phyloP scores from a whole-genome alignment of 2,888 invertebrate genomes.

The Drosophila lutescens region DNA sequence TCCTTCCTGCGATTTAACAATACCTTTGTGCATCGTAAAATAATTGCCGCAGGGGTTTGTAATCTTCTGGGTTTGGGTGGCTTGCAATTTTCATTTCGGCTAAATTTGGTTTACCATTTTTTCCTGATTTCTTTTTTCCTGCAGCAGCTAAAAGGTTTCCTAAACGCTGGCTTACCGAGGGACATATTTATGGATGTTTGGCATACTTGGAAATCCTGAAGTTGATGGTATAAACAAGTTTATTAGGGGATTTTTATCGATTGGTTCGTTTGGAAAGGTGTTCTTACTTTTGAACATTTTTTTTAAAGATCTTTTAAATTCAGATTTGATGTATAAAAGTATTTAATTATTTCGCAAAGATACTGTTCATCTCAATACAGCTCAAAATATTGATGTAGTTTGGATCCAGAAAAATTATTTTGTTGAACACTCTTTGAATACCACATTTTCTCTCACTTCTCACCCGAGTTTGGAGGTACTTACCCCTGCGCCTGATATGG shows the following conservation, averaged over 20 bases:
- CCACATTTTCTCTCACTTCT: too few species aligned
- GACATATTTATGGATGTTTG: conserved; percentile 39
- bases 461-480: too few species aligned
- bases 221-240: conserved; percentile 16
- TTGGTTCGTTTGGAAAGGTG: conserved; percentile 13
- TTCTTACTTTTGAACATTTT: not conserved
- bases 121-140: not conserved
- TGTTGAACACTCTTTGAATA: too few species aligned
- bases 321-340: too few species aligned
- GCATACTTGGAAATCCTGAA: conserved; percentile 16
- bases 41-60: conserved; percentile 78
- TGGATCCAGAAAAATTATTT: too few species aligned
- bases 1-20: conserved; percentile 72
- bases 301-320: too few species aligned
- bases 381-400: too few species aligned
- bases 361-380: too few species aligned
- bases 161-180: conserved; percentile 18
- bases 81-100: conserved; percentile 63
- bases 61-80: conserved; percentile 65
- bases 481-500: too few species aligned
- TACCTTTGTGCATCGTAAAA: conserved; percentile 84
- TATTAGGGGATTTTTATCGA: conserved; percentile 23
- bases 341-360: too few species aligned
- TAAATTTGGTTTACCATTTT: conserved; percentile 18
- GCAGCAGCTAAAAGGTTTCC: conserved; percentile 26